Evolutionary conservation across 2,888 invertebrate genomes (phyloP).

Genomic region (Phalangium opilio): DNA sequence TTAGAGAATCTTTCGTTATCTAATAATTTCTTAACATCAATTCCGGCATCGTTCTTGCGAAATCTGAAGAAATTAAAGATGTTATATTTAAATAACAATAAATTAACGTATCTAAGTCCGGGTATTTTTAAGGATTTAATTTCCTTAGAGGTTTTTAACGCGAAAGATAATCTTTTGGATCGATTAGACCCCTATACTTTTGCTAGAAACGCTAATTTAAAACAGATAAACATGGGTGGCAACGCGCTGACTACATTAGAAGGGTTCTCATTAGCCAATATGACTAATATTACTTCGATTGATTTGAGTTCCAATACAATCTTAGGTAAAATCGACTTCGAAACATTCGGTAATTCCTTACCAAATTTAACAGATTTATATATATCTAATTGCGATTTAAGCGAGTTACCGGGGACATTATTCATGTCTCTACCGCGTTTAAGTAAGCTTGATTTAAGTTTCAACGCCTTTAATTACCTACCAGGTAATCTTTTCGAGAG

Average conservation of each 20-base stretch:
- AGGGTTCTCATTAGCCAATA: slow-evolving; percentile 12
- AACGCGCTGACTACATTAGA: slow-evolving; percentile 12
- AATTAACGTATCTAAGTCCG: slow-evolving; percentile 7
- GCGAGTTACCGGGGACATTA: slow-evolving; percentile 34
- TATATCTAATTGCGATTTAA: slow-evolving; percentile 45
- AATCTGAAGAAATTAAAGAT: slow-evolving; percentile 13
- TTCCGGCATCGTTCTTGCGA: slow-evolving; percentile 18
- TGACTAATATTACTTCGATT: slow-evolving; percentile 31
- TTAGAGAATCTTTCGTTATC: slow-evolving; percentile 5
- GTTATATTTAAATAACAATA: slow-evolving; percentile 18
- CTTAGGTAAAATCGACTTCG: slow-evolving; percentile 41
- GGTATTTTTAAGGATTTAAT: slow-evolving; percentile 7
- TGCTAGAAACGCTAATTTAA: slow-evolving; percentile 8
- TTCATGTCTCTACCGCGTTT: background rate
- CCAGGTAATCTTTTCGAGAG: slow-evolving; percentile 16
- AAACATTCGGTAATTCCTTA: slow-evolving; percentile 44
- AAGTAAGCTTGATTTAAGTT: background rate
- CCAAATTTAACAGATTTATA: slow-evolving; percentile 53
- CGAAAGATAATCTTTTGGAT: slow-evolving; percentile 12
- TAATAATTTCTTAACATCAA: slow-evolving; percentile 14
- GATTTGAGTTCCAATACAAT: slow-evolving; percentile 38
- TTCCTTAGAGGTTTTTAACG: slow-evolving; percentile 11
- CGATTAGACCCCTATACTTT: slow-evolving; percentile 8
- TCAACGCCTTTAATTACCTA: slow-evolving; percentile 11
- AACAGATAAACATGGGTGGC: slow-evolving; percentile 6